Conservation (phyloP, 2,113 vertebrate genomes). For the Atherinomorus stipes region DNA sequence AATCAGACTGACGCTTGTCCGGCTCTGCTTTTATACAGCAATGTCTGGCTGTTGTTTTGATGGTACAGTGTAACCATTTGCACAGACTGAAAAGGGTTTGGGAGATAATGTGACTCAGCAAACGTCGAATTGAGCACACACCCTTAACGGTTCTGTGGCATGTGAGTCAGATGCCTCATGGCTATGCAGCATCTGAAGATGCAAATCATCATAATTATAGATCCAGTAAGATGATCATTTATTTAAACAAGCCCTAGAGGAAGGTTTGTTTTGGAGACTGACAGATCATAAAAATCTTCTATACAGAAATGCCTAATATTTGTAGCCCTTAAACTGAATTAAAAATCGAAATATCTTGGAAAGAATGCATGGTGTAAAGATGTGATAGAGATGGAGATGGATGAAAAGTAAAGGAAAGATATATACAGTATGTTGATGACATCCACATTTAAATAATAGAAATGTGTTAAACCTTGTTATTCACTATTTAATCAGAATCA, state of each 20-base stretch:
- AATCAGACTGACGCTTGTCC: constrained; percentile 33
- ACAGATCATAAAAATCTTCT: not conserved
- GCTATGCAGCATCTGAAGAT: constrained; percentile 1
- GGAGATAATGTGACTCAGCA: constrained; percentile 65
- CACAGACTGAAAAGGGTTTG: constrained; percentile 29
- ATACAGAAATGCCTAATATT: not conserved
- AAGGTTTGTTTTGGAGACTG: not conserved
- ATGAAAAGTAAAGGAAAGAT: not conserved
- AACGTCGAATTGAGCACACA: constrained; percentile 46
- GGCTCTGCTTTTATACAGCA: constrained; percentile 30
- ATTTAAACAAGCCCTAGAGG: not conserved
- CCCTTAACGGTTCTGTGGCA: constrained; percentile 63
- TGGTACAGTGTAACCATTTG: constrained; percentile 54
- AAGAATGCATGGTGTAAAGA: too few relatives aligned
- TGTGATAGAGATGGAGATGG: too few relatives aligned
- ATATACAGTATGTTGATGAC: not conserved
- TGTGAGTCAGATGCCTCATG: constrained; percentile 18
- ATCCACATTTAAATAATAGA: not conserved
- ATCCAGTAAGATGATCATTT: constrained; percentile 8
- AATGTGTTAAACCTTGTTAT: not conserved
- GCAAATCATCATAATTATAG: constrained; percentile 9
- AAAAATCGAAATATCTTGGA: not conserved
- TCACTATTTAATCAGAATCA: not conserved
- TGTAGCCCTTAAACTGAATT: not conserved
- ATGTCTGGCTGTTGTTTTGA: constrained; percentile 49